Percentiles rank a stretch among this genome's conserved stretches.
These are phyloP conservation scores for Plotosus lineatus DNA, from an alignment of 2,113 vertebrate genomes.

Conservation along the genomic window DNA sequence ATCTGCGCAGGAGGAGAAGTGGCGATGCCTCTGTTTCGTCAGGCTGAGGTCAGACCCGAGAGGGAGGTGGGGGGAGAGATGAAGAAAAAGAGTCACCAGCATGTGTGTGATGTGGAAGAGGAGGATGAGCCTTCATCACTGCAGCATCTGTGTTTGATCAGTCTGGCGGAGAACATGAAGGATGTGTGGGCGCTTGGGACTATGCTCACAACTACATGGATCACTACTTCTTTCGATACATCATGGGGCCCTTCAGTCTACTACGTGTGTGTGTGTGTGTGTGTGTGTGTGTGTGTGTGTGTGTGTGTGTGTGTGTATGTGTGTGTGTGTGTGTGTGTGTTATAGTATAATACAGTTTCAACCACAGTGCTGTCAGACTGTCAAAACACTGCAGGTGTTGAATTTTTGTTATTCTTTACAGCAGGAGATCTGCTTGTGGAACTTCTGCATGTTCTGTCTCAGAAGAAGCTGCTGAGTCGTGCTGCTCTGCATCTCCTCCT, in stretches of 20 bases:
- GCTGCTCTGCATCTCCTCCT: slow-evolving; percentile 81
- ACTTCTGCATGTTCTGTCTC: slow-evolving; percentile 69
- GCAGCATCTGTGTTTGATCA: slow-evolving; percentile 73
- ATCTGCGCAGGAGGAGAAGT: neutral
- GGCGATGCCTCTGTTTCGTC: slow-evolving; percentile 50
- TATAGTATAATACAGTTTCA: too few species aligned
- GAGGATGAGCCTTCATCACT: slow-evolving; percentile 51
- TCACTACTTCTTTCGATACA: slow-evolving; percentile 75
- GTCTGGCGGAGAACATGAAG: slow-evolving; percentile 78
- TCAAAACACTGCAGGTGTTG: neutral
- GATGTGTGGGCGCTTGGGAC: slow-evolving; percentile 78
- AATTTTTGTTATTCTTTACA: slow-evolving; percentile 42
- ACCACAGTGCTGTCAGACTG: neutral
- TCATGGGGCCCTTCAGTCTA: slow-evolving; percentile 82
- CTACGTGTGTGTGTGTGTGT: slow-evolving; percentile 77
- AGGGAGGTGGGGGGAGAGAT: neutral
- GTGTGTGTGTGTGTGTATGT: slow-evolving; percentile 3
- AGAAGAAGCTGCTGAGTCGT: slow-evolving; percentile 69
- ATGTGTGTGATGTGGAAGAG: slow-evolving; percentile 28
- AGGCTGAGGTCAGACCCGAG: slow-evolving; percentile 9
- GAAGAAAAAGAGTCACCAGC: neutral
- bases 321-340: neutral
- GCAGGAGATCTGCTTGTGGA: slow-evolving; percentile 74
- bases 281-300: neutral
- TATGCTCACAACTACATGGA: slow-evolving; percentile 80